Evolutionary conservation across 2,113 vertebrate genomes (phyloP), one percentile per base, ranked within the genome.

Genomic region (Formicarius rufipectus): DNA sequence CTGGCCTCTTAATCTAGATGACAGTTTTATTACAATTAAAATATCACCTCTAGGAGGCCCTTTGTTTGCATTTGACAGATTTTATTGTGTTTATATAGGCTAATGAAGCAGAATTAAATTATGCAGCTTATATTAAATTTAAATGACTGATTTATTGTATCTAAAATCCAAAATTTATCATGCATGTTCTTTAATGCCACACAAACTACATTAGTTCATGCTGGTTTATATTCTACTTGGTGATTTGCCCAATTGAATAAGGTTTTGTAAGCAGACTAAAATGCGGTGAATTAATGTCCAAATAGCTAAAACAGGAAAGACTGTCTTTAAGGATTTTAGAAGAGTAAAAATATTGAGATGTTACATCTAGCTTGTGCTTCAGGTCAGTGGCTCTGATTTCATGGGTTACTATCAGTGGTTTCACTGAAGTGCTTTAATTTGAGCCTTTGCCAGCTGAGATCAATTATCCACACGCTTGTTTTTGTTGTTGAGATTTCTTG

Each of bases 1-100:
- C 94, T 98, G 96, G 95, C 72, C 84, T 93, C 93, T 97, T 98
- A 97, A 97, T 98, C 96, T 95, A 95, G 84, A 94, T 95, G 96
- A 97, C 97, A 97, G 94, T 97, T 98, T 98, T 98, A 98, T 97
- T 96, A 96, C 97, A 98, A 97, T 97, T 97, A 97, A 97, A 97
- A 96, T 97, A 97, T 92, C 96, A 97, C 96, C 91, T 93, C 91
- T 94, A 97, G 95, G 95, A 97, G 87, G 79, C 71, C 82, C 67
- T 97, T 98, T 97, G 87, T 60, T 97, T 97, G 87, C 76, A 82
- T 75, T 88, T 97, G 95, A 98, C 97, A 98, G 89, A 89, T 97
- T 97, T 97, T 97, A 97, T 95, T 97, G 92, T 93, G 71, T 94
- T 98, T 96, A 82, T 94, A 87, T 96, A 96, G 76, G 78, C 84